Conservation (phyloP, 2,797 vertebrate species). For the Brotogeris chrysoptera region DNA sequence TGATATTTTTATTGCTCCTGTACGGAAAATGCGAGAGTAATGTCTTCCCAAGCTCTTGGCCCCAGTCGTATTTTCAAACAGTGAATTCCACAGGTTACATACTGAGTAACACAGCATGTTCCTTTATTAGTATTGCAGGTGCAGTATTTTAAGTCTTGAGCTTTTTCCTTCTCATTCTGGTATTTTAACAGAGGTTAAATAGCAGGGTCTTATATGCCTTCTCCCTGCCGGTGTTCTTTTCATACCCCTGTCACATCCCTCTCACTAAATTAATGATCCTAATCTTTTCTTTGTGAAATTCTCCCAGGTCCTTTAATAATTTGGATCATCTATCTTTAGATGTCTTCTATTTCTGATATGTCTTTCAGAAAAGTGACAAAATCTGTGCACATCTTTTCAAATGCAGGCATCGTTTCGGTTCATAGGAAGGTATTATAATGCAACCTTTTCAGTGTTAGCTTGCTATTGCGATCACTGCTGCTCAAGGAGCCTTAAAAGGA, state of each 20-base stretch:
- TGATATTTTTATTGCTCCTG: slow-evolving; percentile 65
- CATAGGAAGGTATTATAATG: neutral
- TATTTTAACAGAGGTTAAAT: slow-evolving; percentile 13
- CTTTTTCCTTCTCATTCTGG: slow-evolving; percentile 1
- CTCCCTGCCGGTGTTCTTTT: slow-evolving; percentile 28
- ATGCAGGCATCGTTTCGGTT: neutral
- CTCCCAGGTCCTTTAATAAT: slow-evolving; percentile 26
- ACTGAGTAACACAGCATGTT: neutral
- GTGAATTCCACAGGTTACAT: slow-evolving; percentile 1
- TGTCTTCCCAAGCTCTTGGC: slow-evolving; percentile 27
- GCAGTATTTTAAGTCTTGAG: slow-evolving; percentile 26
- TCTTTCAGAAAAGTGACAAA: slow-evolving; percentile 29
- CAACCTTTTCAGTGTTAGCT: neutral
- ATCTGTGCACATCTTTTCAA: neutral
- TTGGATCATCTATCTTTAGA: slow-evolving; percentile 34
- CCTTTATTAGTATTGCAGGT: neutral
- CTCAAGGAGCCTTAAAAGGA: slow-evolving; percentile 4
- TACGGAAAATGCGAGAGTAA: slow-evolving; percentile 54
- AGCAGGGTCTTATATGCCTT: neutral
- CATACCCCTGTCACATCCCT: neutral
- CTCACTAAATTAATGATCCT: slow-evolving; percentile 15
- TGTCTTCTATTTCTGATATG: slow-evolving; percentile 2
- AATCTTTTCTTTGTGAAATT: slow-evolving; percentile 12
- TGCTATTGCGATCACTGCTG: neutral
- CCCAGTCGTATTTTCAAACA: neutral